Conservation (phyloP, 2,113 vertebrate species). For the Triplophysa dalaica region DNA sequence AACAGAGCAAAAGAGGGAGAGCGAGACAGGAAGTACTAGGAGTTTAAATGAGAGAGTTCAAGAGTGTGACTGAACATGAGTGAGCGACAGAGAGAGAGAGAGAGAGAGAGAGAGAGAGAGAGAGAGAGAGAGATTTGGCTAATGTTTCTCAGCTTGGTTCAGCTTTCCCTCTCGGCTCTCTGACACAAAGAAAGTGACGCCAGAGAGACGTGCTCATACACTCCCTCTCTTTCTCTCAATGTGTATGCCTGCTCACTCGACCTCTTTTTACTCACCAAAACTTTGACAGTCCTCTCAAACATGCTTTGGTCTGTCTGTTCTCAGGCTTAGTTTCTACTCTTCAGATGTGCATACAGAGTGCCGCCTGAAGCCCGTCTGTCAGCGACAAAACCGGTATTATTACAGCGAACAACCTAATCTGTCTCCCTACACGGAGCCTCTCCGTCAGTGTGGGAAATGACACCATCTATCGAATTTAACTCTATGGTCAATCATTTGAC, state of each 20-base stretch:
- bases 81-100: neutral
- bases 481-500: neutral
- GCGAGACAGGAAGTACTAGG: neutral
- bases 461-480: slow-evolving; percentile 7
- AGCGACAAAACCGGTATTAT: slow-evolving; percentile 3
- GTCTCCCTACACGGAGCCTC: neutral
- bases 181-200: neutral
- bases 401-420: neutral
- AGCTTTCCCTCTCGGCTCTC: slow-evolving; percentile 43
- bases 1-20: neutral
- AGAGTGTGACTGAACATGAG: slow-evolving; percentile 16
- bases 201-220: slow-evolving; percentile 22
- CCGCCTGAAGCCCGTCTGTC: neutral
- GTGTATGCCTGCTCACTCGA: neutral
- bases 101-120: neutral
- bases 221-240: slow-evolving; percentile 1
- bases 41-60: slow-evolving; percentile 13
- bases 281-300: slow-evolving; percentile 32
- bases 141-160: slow-evolving; percentile 33
- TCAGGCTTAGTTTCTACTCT: neutral
- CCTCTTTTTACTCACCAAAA: neutral
- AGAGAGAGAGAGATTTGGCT: slow-evolving; percentile 13
- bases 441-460: slow-evolving; percentile 5
- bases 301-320: slow-evolving; percentile 10
- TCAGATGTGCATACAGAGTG: slow-evolving; percentile 20